Conservation (phyloP, 2,113 vertebrate species). For the Phodopus roborovskii region DNA sequence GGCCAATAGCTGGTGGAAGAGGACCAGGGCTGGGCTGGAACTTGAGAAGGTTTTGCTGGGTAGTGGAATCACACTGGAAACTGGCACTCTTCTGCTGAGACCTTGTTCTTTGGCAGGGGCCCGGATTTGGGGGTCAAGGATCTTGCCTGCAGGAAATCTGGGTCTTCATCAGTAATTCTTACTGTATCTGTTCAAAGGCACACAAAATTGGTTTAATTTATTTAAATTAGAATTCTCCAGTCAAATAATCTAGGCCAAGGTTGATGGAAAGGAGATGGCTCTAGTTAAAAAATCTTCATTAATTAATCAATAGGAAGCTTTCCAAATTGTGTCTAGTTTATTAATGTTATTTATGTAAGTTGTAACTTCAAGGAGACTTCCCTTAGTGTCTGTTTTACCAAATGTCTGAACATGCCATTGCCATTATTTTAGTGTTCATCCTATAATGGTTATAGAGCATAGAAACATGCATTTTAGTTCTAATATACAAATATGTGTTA, state of each 20-base stretch:
- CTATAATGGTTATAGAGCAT: background rate
- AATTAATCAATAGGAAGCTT: background rate
- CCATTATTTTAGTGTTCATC: background rate
- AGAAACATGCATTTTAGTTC: background rate
- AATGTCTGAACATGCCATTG: background rate
- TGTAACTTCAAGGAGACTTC: background rate
- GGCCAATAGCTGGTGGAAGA: no score
- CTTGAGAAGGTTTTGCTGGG: no score
- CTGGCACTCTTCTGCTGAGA: no score
- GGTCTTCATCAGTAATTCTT: background rate
- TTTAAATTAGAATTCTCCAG: background rate
- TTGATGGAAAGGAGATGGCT: background rate
- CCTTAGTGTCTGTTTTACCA: background rate
- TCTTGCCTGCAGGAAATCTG: no score
- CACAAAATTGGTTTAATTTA: background rate
- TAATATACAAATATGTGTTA: background rate
- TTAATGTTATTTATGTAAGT: background rate
- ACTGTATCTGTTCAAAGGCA: background rate
- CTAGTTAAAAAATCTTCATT: background rate
- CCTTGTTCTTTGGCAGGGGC: no score
- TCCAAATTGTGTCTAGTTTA: background rate
- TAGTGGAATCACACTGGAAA: no score
- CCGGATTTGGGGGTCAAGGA: no score
- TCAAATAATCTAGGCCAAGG: background rate
- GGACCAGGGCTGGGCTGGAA: no score